phyloP scores from a whole-genome alignment of 1,140 invertebrate genomes.

The Chymomyza costata region DNA sequence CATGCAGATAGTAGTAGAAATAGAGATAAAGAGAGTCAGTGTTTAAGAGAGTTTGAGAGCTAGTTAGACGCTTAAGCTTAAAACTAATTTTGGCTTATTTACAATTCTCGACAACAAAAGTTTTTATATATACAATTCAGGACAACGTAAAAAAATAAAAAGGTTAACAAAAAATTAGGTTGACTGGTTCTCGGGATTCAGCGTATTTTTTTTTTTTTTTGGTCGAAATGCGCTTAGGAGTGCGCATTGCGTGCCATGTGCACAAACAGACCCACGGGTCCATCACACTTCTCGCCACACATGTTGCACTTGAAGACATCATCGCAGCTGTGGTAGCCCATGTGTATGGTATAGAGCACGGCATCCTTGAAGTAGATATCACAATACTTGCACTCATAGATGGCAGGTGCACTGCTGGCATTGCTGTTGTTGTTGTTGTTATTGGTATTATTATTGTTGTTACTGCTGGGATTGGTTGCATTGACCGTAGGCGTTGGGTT shows the following conservation, averaged over 20 bases:
- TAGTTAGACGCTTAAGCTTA: constrained; percentile 60
- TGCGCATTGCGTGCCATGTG: constrained; percentile 92
- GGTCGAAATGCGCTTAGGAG: constrained; percentile 75
- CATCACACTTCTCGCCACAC: constrained; percentile 88
- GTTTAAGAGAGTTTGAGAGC: constrained; percentile 23
- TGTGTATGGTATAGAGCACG: constrained; percentile 95
- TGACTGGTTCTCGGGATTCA: background rate
- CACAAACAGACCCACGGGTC: constrained; percentile 92
- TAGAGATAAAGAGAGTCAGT: constrained; percentile 20
- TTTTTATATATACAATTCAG: constrained; percentile 65
- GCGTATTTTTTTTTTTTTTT: background rate
- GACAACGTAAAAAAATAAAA: constrained; percentile 58
- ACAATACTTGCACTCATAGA: constrained; percentile 88
- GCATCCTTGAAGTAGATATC: constrained; percentile 93
- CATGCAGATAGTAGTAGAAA: constrained; percentile 13
- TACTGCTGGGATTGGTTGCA: constrained; percentile 45
- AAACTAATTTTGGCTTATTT: constrained; percentile 47
- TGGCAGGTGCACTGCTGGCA: constrained; percentile 41
- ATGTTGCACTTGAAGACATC: constrained; percentile 96
- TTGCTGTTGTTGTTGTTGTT: constrained; percentile 8
- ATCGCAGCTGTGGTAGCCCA: constrained; percentile 94
- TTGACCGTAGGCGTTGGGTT: constrained; percentile 40
- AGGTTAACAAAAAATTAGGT: constrained; percentile 60
- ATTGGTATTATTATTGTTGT: constrained; percentile 39
- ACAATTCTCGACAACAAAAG: constrained; percentile 71